A percentile compares a stretch with the other conserved stretches of the same genome.
Conservation (phyloP, 2,797 vertebrate genomes). For the Petrocephalus schoutedeni region DNA sequence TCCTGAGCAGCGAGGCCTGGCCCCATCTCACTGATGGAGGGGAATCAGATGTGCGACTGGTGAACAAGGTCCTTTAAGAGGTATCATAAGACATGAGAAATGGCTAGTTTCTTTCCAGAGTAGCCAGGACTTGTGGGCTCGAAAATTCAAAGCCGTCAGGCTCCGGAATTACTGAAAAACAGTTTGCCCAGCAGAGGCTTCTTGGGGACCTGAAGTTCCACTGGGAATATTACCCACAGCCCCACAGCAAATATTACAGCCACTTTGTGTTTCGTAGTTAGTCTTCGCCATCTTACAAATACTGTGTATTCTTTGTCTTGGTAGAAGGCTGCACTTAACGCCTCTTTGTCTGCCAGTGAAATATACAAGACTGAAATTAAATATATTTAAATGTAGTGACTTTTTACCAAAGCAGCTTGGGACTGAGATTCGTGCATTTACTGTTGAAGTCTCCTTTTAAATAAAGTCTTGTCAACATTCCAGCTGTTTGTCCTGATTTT, state of each 20-base stretch:
- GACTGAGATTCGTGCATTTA: neutral
- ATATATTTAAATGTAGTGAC: neutral
- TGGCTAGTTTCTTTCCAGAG: neutral
- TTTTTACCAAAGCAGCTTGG: neutral
- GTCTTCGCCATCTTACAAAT: conserved; percentile 4
- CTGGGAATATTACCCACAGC: too few relatives aligned
- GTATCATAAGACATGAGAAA: neutral
- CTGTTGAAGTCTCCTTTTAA: neutral
- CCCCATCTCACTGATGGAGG: neutral
- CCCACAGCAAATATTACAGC: neutral
- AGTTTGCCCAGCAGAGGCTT: neutral
- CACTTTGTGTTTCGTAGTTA: neutral
- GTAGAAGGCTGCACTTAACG: neutral
- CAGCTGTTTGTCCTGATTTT: neutral
- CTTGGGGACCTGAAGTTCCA: too few relatives aligned
- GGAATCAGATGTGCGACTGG: neutral
- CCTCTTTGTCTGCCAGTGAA: neutral
- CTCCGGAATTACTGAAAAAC: neutral
- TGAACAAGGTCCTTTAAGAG: neutral
- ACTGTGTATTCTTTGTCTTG: conserved; percentile 5
- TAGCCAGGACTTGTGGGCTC: neutral
- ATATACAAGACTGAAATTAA: neutral
- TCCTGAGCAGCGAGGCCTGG: conserved; percentile 44
- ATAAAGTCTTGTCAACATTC: neutral
- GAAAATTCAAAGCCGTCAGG: neutral